Percentiles rank a stretch among this genome's conserved stretches.
Conservation (phyloP, 2,113 vertebrate species). For the Callipepla squamata region DNA sequence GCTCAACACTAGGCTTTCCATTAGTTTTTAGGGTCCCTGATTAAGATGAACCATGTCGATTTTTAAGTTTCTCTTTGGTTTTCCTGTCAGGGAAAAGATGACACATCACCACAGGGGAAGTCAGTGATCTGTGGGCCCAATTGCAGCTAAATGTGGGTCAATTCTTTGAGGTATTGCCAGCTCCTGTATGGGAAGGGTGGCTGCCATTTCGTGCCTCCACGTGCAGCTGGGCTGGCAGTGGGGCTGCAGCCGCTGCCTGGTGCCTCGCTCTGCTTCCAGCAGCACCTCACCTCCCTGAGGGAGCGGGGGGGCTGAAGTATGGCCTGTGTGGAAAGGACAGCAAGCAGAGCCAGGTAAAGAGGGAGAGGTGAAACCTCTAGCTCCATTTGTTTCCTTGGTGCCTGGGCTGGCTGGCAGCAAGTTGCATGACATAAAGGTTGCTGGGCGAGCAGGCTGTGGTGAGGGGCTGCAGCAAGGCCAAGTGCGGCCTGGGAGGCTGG, state of each 20-base stretch:
- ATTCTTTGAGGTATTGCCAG: accelerated
- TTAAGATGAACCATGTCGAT: neutral
- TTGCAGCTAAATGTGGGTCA: neutral
- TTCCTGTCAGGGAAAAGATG: neutral
- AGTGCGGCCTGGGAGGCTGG: neutral
- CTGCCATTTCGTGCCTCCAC: accelerated
- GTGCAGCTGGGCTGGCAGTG: accelerated
- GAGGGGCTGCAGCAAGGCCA: accelerated
- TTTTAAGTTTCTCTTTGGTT: neutral
- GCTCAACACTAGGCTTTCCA: neutral
- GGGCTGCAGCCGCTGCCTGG: accelerated
- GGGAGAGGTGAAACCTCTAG: accelerated
- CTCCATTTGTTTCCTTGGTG: neutral
- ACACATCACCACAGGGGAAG: accelerated
- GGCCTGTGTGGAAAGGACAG: no score
- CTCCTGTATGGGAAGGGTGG: accelerated
- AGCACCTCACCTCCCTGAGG: neutral
- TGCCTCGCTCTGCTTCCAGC: neutral
- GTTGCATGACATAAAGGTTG: accelerated
- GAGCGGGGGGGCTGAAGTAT: accelerated
- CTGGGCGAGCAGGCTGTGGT: neutral
- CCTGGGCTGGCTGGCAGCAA: neutral
- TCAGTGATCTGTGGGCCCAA: accelerated
- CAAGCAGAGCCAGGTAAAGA: neutral
- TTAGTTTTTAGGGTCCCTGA: neutral